Conservation (phyloP, 2,113 vertebrate species). For the Psilopsiagon aurifrons region DNA sequence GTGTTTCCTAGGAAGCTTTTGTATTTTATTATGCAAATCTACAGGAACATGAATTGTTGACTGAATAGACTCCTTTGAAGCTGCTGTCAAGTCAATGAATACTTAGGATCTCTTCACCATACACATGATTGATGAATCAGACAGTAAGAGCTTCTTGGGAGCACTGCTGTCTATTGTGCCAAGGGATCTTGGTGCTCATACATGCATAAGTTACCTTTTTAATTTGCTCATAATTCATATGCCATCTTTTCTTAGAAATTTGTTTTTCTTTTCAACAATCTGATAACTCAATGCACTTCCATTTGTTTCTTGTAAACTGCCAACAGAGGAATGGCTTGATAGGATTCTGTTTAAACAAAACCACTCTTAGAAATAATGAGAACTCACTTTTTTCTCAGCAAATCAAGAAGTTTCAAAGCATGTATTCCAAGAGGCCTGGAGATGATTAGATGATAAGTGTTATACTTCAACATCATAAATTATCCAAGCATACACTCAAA, state of each 20-base stretch:
- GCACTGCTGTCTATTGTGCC: neutral
- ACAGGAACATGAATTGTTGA: neutral
- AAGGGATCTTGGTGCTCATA: neutral
- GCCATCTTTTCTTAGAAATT: neutral
- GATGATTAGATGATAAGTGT: neutral
- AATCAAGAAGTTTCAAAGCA: neutral
- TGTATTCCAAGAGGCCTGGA: neutral
- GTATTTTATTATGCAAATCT: neutral
- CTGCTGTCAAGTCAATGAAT: neutral
- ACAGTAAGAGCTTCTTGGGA: neutral
- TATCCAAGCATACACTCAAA: neutral
- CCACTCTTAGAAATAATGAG: neutral
- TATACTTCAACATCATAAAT: neutral
- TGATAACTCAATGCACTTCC: neutral
- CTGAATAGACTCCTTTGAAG: neutral
- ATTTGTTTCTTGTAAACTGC: neutral
- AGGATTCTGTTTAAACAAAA: neutral
- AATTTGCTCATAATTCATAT: neutral
- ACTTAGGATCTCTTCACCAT: neutral
- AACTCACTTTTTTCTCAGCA: neutral
- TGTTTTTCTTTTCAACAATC: neutral
- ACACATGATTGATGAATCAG: neutral
- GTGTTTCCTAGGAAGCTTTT: neutral
- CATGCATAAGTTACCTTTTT: neutral
- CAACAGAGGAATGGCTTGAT: neutral